A percentile compares a stretch with the other conserved stretches of the same genome.
Evolutionary conservation across 2,888 invertebrate species (phyloP).

Genomic region (Pandemis corylana): DNA sequence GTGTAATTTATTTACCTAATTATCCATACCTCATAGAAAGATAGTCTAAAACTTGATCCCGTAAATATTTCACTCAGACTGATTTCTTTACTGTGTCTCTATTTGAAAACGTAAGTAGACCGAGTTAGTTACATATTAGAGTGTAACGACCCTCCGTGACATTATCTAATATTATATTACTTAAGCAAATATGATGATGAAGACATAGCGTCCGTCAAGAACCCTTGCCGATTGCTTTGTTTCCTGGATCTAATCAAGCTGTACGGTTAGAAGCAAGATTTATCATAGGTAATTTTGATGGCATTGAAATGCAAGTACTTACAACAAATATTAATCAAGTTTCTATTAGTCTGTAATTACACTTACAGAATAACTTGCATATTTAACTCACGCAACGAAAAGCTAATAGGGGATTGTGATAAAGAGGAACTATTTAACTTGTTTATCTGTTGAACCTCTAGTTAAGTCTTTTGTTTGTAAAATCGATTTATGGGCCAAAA

Average conservation of each 20-base stretch:
- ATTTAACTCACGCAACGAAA: neutral
- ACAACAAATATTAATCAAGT: no score
- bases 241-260: constrained; percentile 15
- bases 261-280: neutral
- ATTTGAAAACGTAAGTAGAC: neutral
- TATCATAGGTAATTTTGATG: no score
- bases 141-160: constrained; percentile 4
- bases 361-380: neutral
- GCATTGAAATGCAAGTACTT: no score
- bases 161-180: constrained; percentile 7
- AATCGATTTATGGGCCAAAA: no score
- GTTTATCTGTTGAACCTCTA: neutral
- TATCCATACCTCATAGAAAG: no score
- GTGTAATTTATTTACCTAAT: neutral
- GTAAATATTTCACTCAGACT: neutral
- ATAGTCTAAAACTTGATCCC: neutral
- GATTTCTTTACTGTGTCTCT: neutral
- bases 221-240: neutral
- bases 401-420: neutral
- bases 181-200: constrained; percentile 20
- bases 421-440: neutral
- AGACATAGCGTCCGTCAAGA: constrained; percentile 28
- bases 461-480: no score
- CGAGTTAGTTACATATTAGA: neutral
- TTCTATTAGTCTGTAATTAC: neutral